Base-by-base conservation (phyloP, 2,797 vertebrate genomes). In the Borostomias antarcticus region DNA sequence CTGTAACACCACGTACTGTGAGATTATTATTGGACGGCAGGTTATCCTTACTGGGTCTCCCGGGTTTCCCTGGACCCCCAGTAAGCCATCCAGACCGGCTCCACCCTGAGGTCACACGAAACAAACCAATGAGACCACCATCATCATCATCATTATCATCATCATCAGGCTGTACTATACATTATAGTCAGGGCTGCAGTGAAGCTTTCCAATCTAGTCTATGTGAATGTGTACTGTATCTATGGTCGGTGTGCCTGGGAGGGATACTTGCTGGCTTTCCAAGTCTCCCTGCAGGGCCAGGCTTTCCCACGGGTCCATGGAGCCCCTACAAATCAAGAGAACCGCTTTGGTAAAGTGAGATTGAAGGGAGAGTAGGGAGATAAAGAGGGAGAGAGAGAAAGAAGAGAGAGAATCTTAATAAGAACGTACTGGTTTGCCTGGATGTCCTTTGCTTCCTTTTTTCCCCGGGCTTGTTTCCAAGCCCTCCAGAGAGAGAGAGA, bases 41-140 rank as follows among this genome's bases (percentile, higher is more conserved):
- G 6, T 33, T 48, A 1, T 61, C 69, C 85, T 86, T 80, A 93
- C 93, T 43, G 84, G 87, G 72, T 94, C 84, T 0, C 93, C 93
- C 78, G 91, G 90, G 66, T 86, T 94, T 30, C 93, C 93, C 67
- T 87, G 80, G 50, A 94, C 91, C 43, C 93, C 91, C 3, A 92
- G 82, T 68, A 94, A 85, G 7, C 92, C 92, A 47, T 93, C 90
- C 69, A 90, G 79, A 52, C 89, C 93, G 2, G 74, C 62, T 1
- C 65, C 64, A 25, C 90, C 93, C 93, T 93, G 64, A 78, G 30
- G 71, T 57, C 4, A 75, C 9, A 60, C 37, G 9, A 68, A 56
- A n/a, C 3, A 45, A 30, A 3, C 7, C 9, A 57, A 21, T 47
- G n/a, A 37, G 9, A 66, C 29, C 11, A 26, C 19, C 59, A 58